Conservation (phyloP, 2,888 invertebrate genomes). For the Dolichomitus sp. region DNA sequence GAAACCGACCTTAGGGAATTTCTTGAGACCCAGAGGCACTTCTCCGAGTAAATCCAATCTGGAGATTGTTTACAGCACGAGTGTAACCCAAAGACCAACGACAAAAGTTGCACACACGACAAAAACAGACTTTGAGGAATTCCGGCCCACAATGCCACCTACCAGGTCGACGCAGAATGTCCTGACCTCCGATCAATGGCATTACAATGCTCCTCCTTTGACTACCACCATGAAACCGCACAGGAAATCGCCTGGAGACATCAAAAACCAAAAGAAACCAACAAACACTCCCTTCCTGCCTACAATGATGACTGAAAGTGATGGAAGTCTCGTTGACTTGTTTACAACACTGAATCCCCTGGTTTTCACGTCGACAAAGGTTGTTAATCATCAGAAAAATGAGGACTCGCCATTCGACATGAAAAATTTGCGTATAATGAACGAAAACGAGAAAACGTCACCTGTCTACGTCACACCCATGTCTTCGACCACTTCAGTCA, state of each 20-base stretch:
- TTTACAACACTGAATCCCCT: neutral
- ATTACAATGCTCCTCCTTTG: constrained; percentile 84
- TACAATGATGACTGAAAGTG: constrained; percentile 63
- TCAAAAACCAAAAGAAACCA: constrained; percentile 4
- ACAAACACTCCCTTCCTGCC: constrained; percentile 67
- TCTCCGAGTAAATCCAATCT: constrained; percentile 65
- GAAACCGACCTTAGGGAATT: constrained; percentile 1
- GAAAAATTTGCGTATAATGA: constrained; percentile 51
- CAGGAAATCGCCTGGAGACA: neutral
- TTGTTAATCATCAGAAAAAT: constrained; percentile 7
- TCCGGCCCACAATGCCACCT: constrained; percentile 76
- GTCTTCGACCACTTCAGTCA: constrained; percentile 61
- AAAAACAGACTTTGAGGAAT: constrained; percentile 74
- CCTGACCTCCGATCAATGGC: constrained; percentile 82
- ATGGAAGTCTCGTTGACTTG: neutral
- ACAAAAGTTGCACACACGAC: constrained; percentile 72
- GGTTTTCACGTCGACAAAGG: neutral
- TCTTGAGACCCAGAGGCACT: constrained; percentile 7
- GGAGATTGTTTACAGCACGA: constrained; percentile 75
- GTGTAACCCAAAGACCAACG: constrained; percentile 71
- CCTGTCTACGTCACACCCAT: constrained; percentile 79
- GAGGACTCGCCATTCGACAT: constrained; percentile 47
- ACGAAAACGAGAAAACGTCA: constrained; percentile 63
- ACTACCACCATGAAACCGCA: constrained; percentile 54
- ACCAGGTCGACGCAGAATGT: constrained; percentile 72